Evolutionary conservation across 2,797 vertebrate genomes (phyloP), one percentile per base, ranked within the genome.

Genomic region (Oophaga sylvatica): DNA sequence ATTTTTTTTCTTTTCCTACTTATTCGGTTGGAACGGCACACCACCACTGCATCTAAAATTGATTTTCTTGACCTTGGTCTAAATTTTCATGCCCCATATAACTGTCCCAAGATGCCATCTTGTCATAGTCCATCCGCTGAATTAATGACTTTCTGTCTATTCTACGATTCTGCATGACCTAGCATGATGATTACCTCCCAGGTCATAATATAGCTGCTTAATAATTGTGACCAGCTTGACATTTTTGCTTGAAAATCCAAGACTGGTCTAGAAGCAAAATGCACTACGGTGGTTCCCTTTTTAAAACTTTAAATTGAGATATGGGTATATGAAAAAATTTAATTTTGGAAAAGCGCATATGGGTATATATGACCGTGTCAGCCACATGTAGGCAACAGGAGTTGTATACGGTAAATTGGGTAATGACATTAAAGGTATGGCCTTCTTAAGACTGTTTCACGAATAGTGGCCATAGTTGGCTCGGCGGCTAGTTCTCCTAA

Each of bases 171-270:
- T 76, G 82, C 82, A 76, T 84, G 82, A 62, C 82, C 59, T 62
- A 48, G 82, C 68, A 73, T 60, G 59, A 57, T 71, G 35, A 22
- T 77, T 19, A 84, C 22, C 67, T 48, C 26, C 60, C 70, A 20
- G 59, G 71, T 84, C 57, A 29, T 77, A 53, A 48, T 77, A 76
- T 20, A 77, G 77, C 62, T 41, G 29, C 67, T 83, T 29, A 12
- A 83, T 22, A 71, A 17, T 31, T 83, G 45, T 77, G 71, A 76
- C 41, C 59, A 77, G 60, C 83, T 53, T 77, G 73, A 85, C n/a
- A 53, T 48, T 71, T 41, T 60, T 84, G 71, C 59, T 63, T 77
- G 35, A 63, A 63, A 71, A 45, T 56, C 41, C 19, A 19, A 19
- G 17, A 56, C 16, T 53, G 71, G 59, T 76, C 48, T 71, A n/a